A percentile compares a stretch with the other conserved stretches of the same genome.
These are phyloP conservation scores for Heliothis subflexa DNA, from an alignment of 1,140 invertebrate genomes.

Conservation along the genomic window DNA sequence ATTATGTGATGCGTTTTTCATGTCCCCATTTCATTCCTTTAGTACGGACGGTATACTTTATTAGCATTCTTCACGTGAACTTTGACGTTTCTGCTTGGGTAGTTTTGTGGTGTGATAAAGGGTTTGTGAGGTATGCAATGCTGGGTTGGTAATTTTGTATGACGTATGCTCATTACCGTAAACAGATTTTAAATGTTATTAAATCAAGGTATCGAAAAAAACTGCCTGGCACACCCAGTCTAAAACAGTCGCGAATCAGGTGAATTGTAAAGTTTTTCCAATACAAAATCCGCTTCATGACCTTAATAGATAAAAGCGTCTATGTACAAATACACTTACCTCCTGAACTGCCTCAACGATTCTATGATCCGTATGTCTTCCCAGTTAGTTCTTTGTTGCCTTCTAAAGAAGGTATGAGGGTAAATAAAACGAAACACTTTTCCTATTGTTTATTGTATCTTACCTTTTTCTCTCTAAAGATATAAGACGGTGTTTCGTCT, in stretches of 20 bases:
- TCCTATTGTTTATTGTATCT: conserved; percentile 41
- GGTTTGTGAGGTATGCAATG: neutral
- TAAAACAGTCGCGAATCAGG: neutral
- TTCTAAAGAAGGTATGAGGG: neutral
- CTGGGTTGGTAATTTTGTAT: neutral
- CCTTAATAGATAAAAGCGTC: neutral
- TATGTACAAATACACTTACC: conserved; percentile 14
- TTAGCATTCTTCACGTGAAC: conserved; percentile 53
- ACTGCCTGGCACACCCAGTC: too few species aligned
- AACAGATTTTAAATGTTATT: too few species aligned
- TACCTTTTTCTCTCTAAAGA: neutral
- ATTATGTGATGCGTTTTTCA: conserved; percentile 72
- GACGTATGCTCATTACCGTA: too few species aligned
- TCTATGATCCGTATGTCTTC: neutral
- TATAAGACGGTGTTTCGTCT: conserved; percentile 5
- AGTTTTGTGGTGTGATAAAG: conserved; percentile 26
- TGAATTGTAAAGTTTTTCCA: too few species aligned
- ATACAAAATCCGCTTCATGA: neutral
- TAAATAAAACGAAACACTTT: conserved; percentile 52
- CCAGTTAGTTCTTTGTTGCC: conserved; percentile 17
- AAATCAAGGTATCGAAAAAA: too few species aligned
- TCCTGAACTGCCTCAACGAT: neutral
- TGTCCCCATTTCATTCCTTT: conserved; percentile 66
- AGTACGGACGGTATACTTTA: conserved; percentile 64
- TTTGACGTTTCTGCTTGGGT: neutral